Base-by-base conservation (phyloP, 2,797 vertebrate species). In the Hybognathus amarus region DNA sequence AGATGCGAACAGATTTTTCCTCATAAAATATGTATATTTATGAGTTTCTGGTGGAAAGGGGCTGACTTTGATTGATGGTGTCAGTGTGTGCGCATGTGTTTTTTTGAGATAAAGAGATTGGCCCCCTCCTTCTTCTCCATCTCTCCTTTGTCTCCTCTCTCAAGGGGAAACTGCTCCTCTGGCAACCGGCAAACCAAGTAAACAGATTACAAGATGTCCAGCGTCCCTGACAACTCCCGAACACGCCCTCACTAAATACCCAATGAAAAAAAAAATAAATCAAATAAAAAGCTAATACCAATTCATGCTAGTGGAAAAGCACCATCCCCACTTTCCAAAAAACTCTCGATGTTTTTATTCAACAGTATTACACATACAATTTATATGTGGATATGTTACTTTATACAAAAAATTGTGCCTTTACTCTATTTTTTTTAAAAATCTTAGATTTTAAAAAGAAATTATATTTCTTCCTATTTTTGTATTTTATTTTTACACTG, bases 111-210 rank as follows among this genome's bases (percentile, higher is more conserved):
- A 93, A 92, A 91, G 92, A 89, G 90, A 88, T 89, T 89, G 87
- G 87, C 87, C 90, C 90, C 91, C 92, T 77, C 90, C 89, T 87
- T 88, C 85, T 89, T 82, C 78, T 92, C 91, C 92, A 91, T 90
- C 89, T 82, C 90, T 92, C 90, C 91, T 94, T 94, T 95, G 94
- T 95, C 88, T 93, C 89, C 86, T 83, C 91, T 91, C 94, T 93
- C 93, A 54, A 50, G 93, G 91, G 90, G 84, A 87, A 89, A 87
- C 85, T 79, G 92, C 93, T 93, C 90, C 85, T 91, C 92, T 91
- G 89, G 92, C 92, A 94, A 95, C 92, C 91, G 91, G 90, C 91
- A 91, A 93, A 93, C 92, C 93, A 91, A 92, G 88, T 90, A 86
- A 92, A 89, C 88, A 88, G 91, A 93, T 92, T 92, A 91, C 91